Conservation (phyloP, 2,797 vertebrate genomes). For the Hippoglossus hippoglossus region DNA sequence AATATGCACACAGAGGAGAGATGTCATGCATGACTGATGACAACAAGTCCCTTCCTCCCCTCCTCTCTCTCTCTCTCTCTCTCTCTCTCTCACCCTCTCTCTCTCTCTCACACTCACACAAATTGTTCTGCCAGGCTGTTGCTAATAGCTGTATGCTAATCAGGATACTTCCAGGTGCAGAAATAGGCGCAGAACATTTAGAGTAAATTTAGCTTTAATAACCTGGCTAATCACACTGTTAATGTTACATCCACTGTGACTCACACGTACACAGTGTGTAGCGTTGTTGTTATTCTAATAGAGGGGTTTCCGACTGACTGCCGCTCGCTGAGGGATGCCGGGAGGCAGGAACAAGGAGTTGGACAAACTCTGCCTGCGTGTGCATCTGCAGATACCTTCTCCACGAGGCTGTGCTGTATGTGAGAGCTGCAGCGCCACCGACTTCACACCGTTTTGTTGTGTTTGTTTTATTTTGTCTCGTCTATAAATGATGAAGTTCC, state of each 20-base stretch:
- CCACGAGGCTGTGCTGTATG: neutral
- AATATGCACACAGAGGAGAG: slow-evolving; percentile 41
- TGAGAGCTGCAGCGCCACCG: slow-evolving; percentile 49
- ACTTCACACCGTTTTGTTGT: slow-evolving; percentile 72
- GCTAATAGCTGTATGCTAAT: slow-evolving; percentile 68
- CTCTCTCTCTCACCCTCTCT: slow-evolving; percentile 6
- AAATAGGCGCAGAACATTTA: slow-evolving; percentile 65
- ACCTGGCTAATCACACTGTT: slow-evolving; percentile 67
- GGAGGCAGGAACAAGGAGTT: slow-evolving; percentile 64
- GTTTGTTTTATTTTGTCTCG: slow-evolving; percentile 81
- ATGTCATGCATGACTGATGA: slow-evolving; percentile 59
- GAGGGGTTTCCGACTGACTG: slow-evolving; percentile 66
- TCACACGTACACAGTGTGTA: slow-evolving; percentile 28
- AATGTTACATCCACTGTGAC: slow-evolving; percentile 50
- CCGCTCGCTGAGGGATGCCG: slow-evolving; percentile 59
- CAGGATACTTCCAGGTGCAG: slow-evolving; percentile 65
- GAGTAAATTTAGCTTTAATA: slow-evolving; percentile 77
- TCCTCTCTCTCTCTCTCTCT: slow-evolving; percentile 4
- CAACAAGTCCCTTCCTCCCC: slow-evolving; percentile 22
- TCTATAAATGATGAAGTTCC: slow-evolving; percentile 80
- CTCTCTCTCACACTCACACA: slow-evolving; percentile 12
- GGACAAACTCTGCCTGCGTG: slow-evolving; percentile 48
- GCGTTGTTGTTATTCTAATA: slow-evolving; percentile 53
- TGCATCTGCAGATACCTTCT: slow-evolving; percentile 7
- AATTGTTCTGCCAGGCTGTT: slow-evolving; percentile 48